Evolutionary conservation across 2,797 vertebrate genomes (phyloP).

Genomic region (Gouania willdenowi): DNA sequence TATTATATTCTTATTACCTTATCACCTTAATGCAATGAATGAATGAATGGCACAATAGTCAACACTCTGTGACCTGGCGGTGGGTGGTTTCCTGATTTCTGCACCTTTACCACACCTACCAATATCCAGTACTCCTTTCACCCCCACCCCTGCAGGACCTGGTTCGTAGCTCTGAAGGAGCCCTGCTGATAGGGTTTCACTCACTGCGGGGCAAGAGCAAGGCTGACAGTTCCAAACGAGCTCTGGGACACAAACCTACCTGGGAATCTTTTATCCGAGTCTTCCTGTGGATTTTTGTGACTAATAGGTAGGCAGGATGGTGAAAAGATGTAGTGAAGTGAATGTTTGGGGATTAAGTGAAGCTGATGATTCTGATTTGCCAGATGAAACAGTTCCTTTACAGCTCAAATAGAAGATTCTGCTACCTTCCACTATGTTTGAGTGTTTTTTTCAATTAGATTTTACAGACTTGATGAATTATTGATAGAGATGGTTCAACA

Average conservation of each 20-base stretch:
- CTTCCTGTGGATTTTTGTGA: slow-evolving; percentile 35
- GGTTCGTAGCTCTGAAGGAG: slow-evolving; percentile 48
- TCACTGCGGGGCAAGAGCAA: slow-evolving; percentile 63
- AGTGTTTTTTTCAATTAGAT: too few relatives aligned
- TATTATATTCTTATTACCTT: too few relatives aligned
- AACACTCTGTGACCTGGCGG: too few relatives aligned
- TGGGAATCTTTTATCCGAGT: slow-evolving; percentile 40
- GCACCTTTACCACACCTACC: too few relatives aligned
- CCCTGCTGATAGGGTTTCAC: slow-evolving; percentile 65
- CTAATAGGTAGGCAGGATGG: slow-evolving; percentile 49
- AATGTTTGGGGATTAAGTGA: slow-evolving; percentile 24
- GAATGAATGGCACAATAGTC: too few relatives aligned
- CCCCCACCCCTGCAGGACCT: slow-evolving; percentile 23
- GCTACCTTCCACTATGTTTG: too few relatives aligned
- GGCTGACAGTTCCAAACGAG: slow-evolving; percentile 41
- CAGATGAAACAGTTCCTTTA: too few relatives aligned
- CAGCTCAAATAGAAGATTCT: too few relatives aligned
- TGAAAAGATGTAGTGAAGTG: background rate
- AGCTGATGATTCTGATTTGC: background rate
- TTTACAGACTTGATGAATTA: too few relatives aligned
- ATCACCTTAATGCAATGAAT: too few relatives aligned
- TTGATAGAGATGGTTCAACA: too few relatives aligned
- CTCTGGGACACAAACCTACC: slow-evolving; percentile 34
- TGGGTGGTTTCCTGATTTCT: too few relatives aligned
- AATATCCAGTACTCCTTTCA: slow-evolving; percentile 22